Percentiles rank a stretch among this genome's conserved stretches.
These are phyloP conservation scores for Sinocyclocheilus anophthalmus DNA, from an alignment of 2,113 vertebrate genomes.

Conservation along the genomic window DNA sequence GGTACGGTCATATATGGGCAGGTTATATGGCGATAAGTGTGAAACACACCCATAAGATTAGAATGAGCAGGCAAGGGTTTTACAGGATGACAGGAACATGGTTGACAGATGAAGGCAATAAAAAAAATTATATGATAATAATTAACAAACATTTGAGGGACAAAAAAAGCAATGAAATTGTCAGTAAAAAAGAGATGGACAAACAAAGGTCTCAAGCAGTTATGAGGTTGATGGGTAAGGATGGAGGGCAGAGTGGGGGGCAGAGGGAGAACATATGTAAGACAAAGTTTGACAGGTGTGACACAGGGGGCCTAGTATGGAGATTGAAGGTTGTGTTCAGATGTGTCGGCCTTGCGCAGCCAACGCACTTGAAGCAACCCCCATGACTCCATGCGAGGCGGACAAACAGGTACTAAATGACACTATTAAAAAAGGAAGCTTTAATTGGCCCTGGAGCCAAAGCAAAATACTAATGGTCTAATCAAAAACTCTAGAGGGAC, in stretches of 20 bases:
- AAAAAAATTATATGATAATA: neutral
- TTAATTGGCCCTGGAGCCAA: constrained; percentile 23
- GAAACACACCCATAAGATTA: neutral
- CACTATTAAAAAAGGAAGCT: constrained; percentile 5
- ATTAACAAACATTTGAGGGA: constrained; percentile 21
- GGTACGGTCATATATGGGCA: constrained; percentile 3
- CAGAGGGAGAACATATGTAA: constrained; percentile 50
- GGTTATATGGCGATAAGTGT: neutral
- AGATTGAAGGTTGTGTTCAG: constrained; percentile 20
- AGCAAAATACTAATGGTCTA: neutral
- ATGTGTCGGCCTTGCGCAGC: neutral
- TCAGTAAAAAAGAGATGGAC: neutral
- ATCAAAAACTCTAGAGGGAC: neutral
- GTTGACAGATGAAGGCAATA: neutral
- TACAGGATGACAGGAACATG: neutral
- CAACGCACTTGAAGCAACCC: constrained; percentile 42
- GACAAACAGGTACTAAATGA: constrained; percentile 51
- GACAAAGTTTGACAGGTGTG: constrained; percentile 51
- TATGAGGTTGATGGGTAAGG: neutral
- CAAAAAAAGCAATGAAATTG: neutral
- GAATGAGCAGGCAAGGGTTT: neutral
- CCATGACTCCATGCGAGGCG: constrained; percentile 48
- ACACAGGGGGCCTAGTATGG: constrained; percentile 40
- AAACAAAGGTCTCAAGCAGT: neutral
- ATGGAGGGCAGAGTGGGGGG: neutral